A percentile compares a stretch with the other conserved stretches of the same genome.
These are phyloP conservation scores for Hylaeus volcanicus DNA, from an alignment of 1,140 invertebrate genomes.

Conservation along the genomic window DNA sequence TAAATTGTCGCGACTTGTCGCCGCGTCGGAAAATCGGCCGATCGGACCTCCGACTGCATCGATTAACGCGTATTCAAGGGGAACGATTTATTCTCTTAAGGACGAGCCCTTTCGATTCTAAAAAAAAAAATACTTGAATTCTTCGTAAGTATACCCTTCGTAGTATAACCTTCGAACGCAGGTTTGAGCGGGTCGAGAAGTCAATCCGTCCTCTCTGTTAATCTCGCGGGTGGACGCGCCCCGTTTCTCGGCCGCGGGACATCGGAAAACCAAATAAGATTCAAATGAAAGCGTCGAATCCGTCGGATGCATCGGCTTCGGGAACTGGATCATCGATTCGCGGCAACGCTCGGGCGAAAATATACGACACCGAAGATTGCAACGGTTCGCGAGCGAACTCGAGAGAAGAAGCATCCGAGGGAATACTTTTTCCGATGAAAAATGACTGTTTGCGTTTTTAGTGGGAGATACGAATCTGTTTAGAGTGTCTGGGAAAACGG, in stretches of 20 bases:
- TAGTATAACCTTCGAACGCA: too few relatives aligned
- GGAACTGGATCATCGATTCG: conserved; percentile 61
- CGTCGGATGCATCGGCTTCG: background rate
- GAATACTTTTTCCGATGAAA: conserved; percentile 48
- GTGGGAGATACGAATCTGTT: conserved; percentile 38
- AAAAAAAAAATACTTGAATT: too few relatives aligned
- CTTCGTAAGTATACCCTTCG: too few relatives aligned
- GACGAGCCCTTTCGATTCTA: too few relatives aligned
- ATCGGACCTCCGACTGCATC: background rate
- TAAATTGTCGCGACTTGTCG: conserved; percentile 21
- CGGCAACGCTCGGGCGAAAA: conserved; percentile 24
- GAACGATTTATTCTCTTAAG: conserved; percentile 77
- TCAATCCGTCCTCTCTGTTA: conserved; percentile 15
- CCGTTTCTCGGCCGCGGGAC: background rate
- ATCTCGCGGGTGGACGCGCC: background rate
- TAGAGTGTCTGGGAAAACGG: conserved; percentile 32
- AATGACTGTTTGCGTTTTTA: conserved; percentile 54
- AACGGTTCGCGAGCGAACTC: background rate
- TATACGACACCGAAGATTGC: conserved; percentile 22
- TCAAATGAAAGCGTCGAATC: conserved; percentile 4
- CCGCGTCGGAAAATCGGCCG: background rate
- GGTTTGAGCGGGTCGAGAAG: background rate
- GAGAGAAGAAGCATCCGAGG: conserved; percentile 30
- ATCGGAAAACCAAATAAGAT: conserved; percentile 9
- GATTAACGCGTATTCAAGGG: conserved; percentile 14